Conservation (phyloP, 92 coral and sea anemone genomes). For the Zoanthus solanderi region DNA sequence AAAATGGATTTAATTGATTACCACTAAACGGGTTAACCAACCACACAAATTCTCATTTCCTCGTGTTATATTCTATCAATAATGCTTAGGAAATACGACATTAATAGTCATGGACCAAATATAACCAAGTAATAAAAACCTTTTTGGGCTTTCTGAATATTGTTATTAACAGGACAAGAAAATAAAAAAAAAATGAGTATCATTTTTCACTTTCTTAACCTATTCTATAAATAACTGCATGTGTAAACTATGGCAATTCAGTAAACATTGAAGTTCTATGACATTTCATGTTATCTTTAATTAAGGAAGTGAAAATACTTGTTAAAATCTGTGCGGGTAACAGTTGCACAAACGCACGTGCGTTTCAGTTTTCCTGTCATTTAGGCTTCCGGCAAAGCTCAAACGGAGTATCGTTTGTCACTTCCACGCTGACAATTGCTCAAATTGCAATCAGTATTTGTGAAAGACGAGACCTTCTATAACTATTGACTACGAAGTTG, state of each 20-base stretch:
- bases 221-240: too few species aligned
- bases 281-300: too few species aligned
- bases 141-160: neutral
- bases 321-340: neutral
- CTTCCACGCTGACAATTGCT: constrained; percentile 1
- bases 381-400: neutral
- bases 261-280: too few species aligned
- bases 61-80: neutral
- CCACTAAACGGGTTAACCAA: neutral
- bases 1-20: neutral
- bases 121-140: neutral
- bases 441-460: constrained; percentile 11
- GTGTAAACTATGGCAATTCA: too few species aligned
- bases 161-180: neutral
- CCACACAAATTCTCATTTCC: neutral
- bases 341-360: neutral
- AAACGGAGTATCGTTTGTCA: neutral
- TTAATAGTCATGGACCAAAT: neutral
- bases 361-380: neutral
- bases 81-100: neutral
- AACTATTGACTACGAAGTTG: neutral
- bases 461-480: neutral
- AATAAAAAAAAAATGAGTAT: neutral
- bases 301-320: neutral
- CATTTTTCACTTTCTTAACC: too few species aligned